Base-by-base conservation (phyloP, 1,140 invertebrate species). In the Scaptomyza graminum region DNA sequence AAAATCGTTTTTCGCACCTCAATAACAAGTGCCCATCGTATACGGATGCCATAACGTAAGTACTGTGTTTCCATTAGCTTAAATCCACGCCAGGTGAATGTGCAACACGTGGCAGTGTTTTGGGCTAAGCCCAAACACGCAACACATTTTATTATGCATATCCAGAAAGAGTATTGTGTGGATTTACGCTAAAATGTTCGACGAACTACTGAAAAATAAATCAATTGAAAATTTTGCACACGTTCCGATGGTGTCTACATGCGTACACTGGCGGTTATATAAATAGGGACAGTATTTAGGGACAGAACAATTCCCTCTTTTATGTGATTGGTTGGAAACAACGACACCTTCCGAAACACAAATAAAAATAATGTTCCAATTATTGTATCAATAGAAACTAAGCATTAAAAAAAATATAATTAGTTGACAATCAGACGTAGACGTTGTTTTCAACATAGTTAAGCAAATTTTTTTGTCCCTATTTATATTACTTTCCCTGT, bases 131-230 rank as follows among this genome's bases (percentile, higher is more conserved):
- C 25, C 50, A 13, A 55, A 57, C 51, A 63, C 47, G 61, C 47
- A 43, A 8, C 25, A 43, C 18, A 65, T 59, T 62, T 28, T 60
- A 60, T 72, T 80, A 76, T 79, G 76, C 66, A 75, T 57, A 75
- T 47, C 51, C 52, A 66, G 66, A 50, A 60, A 66, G 62, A 67
- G 59, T 44, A 79, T 56, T 41, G 12, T 18, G 18, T 12, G 63
- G 56, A 57, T 76, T 81, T 65, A 15, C 62, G 13, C 31, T 62
- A 61, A 76, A 68, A 25, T 47, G 51, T 13, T 61, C 46, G 31
- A 25, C 46, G 34, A 50, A n/a, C 28, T 13, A 43, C 7, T 47
- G 28, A 41, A 51, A 5, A 46, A 46, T 46, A 46, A 46, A 46
- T 15, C 41, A 46, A 46, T n/a, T 41, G 12, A 41, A n/a, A n/a